Evolutionary conservation across 2,888 invertebrate species (phyloP).

Genomic region (Metallyticus violacea): DNA sequence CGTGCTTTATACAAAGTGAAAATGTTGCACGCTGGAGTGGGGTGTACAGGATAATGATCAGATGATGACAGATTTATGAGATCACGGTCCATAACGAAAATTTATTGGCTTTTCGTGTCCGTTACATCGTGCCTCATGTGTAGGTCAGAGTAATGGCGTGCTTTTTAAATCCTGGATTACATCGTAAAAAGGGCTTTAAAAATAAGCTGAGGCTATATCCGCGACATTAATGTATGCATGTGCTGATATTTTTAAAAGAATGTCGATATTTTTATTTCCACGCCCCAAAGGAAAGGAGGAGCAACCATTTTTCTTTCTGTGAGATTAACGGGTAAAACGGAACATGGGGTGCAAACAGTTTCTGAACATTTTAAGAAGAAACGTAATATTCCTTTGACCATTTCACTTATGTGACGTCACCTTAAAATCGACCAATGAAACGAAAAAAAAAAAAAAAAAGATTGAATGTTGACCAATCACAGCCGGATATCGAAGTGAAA

Average conservation of each 20-base stretch:
- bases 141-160: not conserved
- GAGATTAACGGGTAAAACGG: too few species aligned
- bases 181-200: not conserved
- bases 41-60: not conserved
- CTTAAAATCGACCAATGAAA: too few species aligned
- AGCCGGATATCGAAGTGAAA: too few species aligned
- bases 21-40: not conserved
- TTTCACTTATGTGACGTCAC: too few species aligned
- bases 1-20: not conserved
- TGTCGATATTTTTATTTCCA: not conserved
- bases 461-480: too few species aligned
- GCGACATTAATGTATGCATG: not conserved
- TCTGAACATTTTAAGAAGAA: too few species aligned
- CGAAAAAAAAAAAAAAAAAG: too few species aligned
- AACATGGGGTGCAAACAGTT: too few species aligned
- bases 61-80: not conserved
- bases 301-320: too few species aligned
- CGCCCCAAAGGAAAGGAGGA: not conserved
- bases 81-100: not conserved
- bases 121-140: not conserved
- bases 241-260: not conserved
- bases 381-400: too few species aligned
- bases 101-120: not conserved
- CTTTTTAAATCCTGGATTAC: not conserved
- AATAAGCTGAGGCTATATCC: not conserved